Conservation (phyloP, 2,888 invertebrate species). For the Hipparchia sbordonii region DNA sequence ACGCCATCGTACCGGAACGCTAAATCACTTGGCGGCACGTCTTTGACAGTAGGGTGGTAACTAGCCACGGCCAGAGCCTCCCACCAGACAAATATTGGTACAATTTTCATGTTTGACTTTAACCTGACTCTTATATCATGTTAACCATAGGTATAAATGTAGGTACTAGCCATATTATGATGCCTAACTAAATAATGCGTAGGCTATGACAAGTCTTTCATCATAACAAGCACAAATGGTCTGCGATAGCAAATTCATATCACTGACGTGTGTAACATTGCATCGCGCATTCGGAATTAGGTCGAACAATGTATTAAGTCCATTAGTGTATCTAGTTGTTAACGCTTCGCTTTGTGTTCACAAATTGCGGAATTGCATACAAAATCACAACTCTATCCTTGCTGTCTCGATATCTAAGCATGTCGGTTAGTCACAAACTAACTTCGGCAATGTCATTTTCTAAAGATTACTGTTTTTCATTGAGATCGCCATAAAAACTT, state of each 20-base stretch:
- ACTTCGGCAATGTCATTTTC: not conserved
- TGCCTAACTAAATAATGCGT: not conserved
- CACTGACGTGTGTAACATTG: constrained; percentile 13
- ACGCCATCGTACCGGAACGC: too few species aligned
- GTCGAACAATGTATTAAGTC: constrained; percentile 35
- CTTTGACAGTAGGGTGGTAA: too few species aligned
- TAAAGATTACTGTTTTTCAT: not conserved
- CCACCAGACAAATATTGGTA: not conserved
- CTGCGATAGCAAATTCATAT: constrained; percentile 18
- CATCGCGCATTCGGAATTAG: constrained; percentile 27
- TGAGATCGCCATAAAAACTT: not conserved
- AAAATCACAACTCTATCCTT: constrained; percentile 14
- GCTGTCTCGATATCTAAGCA: not conserved
- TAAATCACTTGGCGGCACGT: too few species aligned
- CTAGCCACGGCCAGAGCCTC: too few species aligned
- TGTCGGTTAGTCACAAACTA: not conserved
- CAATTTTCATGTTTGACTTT: not conserved
- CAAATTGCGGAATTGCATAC: constrained; percentile 17
- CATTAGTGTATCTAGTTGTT: constrained; percentile 36
- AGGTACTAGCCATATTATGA: too few species aligned
- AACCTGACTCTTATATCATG: too few species aligned
- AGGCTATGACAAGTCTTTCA: not conserved
- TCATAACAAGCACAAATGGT: not conserved
- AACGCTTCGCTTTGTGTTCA: constrained; percentile 30
- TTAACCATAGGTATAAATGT: too few species aligned